phyloP scores from a whole-genome alignment of 35 echinoderm and acorn worm species.

The Amphiura filiformis region DNA sequence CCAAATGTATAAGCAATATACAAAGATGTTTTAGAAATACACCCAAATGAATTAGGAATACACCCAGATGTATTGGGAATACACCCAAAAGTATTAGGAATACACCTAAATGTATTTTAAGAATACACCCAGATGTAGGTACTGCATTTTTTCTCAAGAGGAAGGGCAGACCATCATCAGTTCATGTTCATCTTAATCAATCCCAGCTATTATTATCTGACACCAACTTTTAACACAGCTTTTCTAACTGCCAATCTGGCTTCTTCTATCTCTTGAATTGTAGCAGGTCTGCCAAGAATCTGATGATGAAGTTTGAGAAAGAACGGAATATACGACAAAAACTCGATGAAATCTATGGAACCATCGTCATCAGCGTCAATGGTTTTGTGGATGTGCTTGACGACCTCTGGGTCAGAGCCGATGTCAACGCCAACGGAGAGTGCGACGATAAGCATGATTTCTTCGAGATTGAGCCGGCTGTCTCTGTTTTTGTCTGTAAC shows the following conservation, averaged over 20 bases:
- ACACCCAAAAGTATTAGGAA: no score
- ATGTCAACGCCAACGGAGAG: constrained; percentile 52
- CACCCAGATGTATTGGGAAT: no score
- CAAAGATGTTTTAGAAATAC: no score
- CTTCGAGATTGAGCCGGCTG: constrained; percentile 66
- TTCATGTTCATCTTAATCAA: neutral
- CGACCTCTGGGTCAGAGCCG: constrained; percentile 57
- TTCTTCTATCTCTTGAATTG: constrained; percentile 53
- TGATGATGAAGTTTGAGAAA: constrained; percentile 78
- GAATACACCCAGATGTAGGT: no score
- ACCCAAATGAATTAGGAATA: no score
- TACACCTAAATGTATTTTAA: no score
- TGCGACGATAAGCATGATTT: constrained; percentile 68
- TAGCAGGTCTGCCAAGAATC: constrained; percentile 61
- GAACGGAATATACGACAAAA: constrained; percentile 85
- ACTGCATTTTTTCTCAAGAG: no score
- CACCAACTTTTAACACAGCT: constrained; percentile 17
- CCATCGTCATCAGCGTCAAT: constrained; percentile 69
- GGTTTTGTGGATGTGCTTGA: constrained; percentile 74
- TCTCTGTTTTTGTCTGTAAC: constrained; percentile 63
- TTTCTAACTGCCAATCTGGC: constrained; percentile 61
- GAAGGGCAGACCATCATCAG: neutral
- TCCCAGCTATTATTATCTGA: neutral
- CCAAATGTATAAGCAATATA: no score
- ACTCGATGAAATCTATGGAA: constrained; percentile 85